A percentile compares a stretch with the other conserved stretches of the same genome.
These are phyloP conservation scores for Eilema depressum DNA, from an alignment of 2,888 invertebrate species.

Conservation along the genomic window DNA sequence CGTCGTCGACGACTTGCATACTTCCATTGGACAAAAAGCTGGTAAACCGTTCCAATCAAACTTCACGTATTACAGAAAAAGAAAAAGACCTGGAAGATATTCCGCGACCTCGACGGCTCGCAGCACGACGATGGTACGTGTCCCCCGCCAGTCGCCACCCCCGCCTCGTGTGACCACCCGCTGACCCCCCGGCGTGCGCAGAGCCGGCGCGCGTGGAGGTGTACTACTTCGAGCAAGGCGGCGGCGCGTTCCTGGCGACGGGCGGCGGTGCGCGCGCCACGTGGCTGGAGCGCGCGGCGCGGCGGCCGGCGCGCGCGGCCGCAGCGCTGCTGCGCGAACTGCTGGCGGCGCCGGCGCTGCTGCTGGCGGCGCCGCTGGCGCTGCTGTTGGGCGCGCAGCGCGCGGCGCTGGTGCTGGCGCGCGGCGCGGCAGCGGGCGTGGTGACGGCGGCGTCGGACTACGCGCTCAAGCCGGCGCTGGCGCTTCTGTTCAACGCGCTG, in stretches of 20 bases:
- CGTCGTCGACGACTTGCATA: too few species aligned
- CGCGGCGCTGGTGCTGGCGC: constrained; percentile 50
- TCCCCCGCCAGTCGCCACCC: too few species aligned
- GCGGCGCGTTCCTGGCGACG: constrained; percentile 54
- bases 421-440: constrained; percentile 55
- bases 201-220: constrained; percentile 70
- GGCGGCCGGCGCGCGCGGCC: constrained; percentile 46
- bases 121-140: constrained; percentile 41
- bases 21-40: too few species aligned
- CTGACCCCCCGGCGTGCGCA: constrained; percentile 19
- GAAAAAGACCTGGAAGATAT: constrained; percentile 42
- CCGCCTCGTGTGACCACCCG: not conserved
- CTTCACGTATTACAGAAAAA: constrained; percentile 35
- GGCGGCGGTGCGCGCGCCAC: constrained; percentile 43
- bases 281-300: constrained; percentile 48
- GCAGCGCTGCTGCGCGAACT: constrained; percentile 87
- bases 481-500: constrained; percentile 89
- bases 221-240: constrained; percentile 66
- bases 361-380: constrained; percentile 88
- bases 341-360: constrained; percentile 85
- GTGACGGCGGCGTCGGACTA: constrained; percentile 85
- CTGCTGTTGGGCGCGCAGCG: constrained; percentile 78
- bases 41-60: too few species aligned
- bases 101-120: constrained; percentile 32
- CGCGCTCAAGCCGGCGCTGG: constrained; percentile 90